phyloP scores from a whole-genome alignment of 2,888 invertebrate genomes.

The Morinoia aosen region DNA sequence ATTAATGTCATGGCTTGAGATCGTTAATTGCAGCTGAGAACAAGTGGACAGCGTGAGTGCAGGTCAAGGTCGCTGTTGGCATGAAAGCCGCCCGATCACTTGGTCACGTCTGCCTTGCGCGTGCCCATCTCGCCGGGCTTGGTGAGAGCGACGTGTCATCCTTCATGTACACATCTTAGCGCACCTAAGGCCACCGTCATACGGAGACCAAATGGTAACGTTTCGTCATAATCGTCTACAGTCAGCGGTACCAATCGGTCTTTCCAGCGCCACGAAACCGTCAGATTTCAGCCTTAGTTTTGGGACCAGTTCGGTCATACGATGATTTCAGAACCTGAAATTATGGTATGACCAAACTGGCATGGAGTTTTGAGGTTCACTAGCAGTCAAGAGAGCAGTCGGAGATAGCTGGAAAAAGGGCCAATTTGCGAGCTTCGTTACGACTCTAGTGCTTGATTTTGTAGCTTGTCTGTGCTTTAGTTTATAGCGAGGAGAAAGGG shows the following conservation, averaged over 20 bases:
- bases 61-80: not conserved
- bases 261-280: no score
- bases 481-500: not conserved
- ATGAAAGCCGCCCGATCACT: not conserved
- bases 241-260: no score
- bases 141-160: not conserved
- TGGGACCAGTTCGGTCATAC: no score
- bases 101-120: not conserved
- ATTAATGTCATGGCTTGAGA: not conserved
- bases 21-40: not conserved
- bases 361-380: not conserved
- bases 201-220: not conserved
- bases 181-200: not conserved
- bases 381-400: not conserved
- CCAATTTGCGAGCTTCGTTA: not conserved
- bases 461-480: not conserved
- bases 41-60: not conserved
- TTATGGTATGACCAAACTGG: no score
- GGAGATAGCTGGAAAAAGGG: not conserved
- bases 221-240: no score
- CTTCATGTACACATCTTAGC: not conserved
- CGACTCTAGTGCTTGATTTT: not conserved
- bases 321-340: no score
- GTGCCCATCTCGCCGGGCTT: not conserved
- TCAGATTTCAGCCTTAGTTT: no score